These are phyloP conservation scores for Scatophagus argus DNA, from an alignment of 2,113 vertebrate genomes.

Conservation along the genomic window DNA sequence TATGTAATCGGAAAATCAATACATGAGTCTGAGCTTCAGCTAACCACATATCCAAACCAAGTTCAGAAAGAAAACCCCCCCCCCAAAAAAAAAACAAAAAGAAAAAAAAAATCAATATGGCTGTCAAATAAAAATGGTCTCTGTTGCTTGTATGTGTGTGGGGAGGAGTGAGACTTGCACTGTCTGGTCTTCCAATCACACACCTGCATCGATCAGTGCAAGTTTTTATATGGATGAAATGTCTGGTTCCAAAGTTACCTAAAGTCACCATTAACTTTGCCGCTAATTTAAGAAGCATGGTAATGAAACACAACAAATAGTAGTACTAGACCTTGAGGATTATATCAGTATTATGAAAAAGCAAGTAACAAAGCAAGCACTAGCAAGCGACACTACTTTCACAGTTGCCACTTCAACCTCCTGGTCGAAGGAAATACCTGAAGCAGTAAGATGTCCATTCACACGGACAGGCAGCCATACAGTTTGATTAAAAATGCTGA, in stretches of 20 bases:
- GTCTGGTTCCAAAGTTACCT: not conserved
- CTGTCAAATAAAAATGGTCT: constrained; percentile 9
- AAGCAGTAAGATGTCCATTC: not conserved
- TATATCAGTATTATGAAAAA: not conserved
- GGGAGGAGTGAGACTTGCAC: not conserved
- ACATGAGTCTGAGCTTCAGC: not conserved
- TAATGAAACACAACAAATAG: not conserved
- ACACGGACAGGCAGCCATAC: not conserved
- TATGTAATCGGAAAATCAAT: constrained; percentile 40
- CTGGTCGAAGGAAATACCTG: not conserved
- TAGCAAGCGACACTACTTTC: not conserved
- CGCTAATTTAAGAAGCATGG: not conserved
- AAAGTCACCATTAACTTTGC: not conserved
- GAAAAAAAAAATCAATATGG: constrained; percentile 27
- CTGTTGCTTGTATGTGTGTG: not conserved
- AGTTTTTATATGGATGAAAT: not conserved
- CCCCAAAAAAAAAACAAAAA: no score
- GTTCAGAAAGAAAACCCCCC: constrained; percentile 15
- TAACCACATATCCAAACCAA: constrained; percentile 19
- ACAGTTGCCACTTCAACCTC: not conserved
- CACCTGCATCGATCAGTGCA: not conserved
- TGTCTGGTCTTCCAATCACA: not conserved
- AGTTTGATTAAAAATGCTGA: not conserved
- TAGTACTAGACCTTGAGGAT: not conserved
- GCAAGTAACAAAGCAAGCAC: not conserved